These are phyloP conservation scores for Magallana ariakensis DNA, from an alignment of 1,140 invertebrate species.

Conservation along the genomic window DNA sequence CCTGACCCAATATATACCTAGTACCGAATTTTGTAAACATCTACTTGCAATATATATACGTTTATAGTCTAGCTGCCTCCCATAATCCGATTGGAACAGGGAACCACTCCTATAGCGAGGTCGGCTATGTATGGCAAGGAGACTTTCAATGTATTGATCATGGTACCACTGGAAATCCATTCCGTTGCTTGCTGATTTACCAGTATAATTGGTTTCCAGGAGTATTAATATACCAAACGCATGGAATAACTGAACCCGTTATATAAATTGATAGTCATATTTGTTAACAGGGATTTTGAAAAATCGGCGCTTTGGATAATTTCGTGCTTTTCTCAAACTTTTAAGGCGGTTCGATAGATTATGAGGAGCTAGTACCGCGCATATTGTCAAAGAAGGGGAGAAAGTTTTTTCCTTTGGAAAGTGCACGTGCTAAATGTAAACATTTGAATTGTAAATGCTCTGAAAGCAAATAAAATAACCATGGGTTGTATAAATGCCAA, in stretches of 20 bases:
- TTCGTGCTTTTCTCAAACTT: neutral
- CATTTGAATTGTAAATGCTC: neutral
- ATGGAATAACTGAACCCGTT: neutral
- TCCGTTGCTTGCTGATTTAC: slow-evolving; percentile 20
- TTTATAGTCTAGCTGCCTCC: neutral
- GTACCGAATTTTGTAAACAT: neutral
- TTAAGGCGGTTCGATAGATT: neutral
- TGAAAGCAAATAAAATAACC: neutral
- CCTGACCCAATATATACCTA: neutral
- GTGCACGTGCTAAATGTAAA: neutral
- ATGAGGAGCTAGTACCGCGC: neutral
- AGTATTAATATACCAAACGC: slow-evolving; percentile 29
- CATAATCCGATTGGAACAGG: neutral
- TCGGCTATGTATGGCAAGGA: neutral
- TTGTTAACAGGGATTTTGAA: neutral
- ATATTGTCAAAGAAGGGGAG: neutral
- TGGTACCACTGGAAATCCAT: neutral
- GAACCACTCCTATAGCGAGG: neutral
- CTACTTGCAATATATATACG: neutral
- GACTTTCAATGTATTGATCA: neutral
- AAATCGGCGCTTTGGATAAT: neutral
- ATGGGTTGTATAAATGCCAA: slow-evolving; percentile 60
- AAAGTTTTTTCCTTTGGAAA: neutral
- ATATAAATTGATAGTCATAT: slow-evolving; percentile 31
- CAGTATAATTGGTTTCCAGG: slow-evolving; percentile 22